Percentiles rank a stretch among this genome's conserved stretches.
phyloP scores from a whole-genome alignment of 1,140 invertebrate genomes.

The Megalonaias nervosa region DNA sequence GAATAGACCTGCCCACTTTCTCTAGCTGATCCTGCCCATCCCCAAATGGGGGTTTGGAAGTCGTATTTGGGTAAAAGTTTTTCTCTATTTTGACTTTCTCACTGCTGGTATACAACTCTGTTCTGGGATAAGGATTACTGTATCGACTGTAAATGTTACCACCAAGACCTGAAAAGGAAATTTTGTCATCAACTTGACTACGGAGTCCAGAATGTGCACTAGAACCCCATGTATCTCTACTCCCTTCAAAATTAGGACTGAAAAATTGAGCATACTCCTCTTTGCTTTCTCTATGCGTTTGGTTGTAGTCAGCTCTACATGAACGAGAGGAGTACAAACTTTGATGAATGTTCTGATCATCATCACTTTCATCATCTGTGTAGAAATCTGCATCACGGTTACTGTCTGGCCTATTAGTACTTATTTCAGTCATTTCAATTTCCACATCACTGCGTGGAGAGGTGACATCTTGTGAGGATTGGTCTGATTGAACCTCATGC shows the following conservation, averaged over 20 bases:
- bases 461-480: constrained; percentile 45
- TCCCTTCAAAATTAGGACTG: constrained; percentile 35
- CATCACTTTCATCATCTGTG: constrained; percentile 49
- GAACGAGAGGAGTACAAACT: not conserved
- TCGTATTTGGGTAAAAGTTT: constrained; percentile 35
- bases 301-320: not conserved
- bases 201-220: constrained; percentile 19
- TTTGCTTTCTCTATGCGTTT: not conserved
- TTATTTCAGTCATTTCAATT: constrained; percentile 52
- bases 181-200: constrained; percentile 39
- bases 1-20: constrained; percentile 51
- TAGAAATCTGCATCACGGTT: constrained; percentile 44
- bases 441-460: constrained; percentile 56
- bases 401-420: constrained; percentile 3
- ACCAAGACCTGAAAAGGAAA: constrained; percentile 36
- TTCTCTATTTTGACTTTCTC: constrained; percentile 44
- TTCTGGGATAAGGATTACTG: too few species aligned
- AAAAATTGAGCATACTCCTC: constrained; percentile 6
- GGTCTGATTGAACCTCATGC: constrained; percentile 54
- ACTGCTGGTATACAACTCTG: constrained; percentile 21
- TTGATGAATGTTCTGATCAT: constrained; percentile 32
- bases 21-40: constrained; percentile 43
- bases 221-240: constrained; percentile 28
- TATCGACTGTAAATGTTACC: constrained; percentile 17
- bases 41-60: constrained; percentile 44